Evolutionary conservation across 2,888 invertebrate species (phyloP), one percentile per base, ranked within the genome.

Genomic region (Calephelis perditalis): DNA sequence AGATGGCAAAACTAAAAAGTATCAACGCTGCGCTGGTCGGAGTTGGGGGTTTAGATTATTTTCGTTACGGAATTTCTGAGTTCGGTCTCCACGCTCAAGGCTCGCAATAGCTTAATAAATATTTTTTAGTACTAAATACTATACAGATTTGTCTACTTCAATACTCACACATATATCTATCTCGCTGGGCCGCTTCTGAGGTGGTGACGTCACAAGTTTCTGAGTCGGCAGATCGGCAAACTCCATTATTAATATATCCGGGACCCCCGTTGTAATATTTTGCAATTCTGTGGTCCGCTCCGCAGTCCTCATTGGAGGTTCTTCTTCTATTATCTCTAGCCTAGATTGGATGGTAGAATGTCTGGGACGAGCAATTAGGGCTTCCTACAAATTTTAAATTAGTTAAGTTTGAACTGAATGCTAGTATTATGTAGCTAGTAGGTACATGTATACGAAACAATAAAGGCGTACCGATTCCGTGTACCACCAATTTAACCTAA

Each of bases 181-280:
- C 12, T 68, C 70, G 8, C 66, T 65, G 0, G 68, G 57, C 2
- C 79, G 72, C 64, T 79, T 79, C 10, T 69, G 65, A 3, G 67
- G 61, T 52, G 68, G 64, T 44, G 78, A 75, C 0, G 74, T 73
- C 35, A 72, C 68, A 15, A 86, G 58, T 44, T 78, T 79, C 63
- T 87, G 88, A 9, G 86, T 86, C 0, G 74, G 75, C 58, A 84
- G 61, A 0, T 83, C 77, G 0, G 76, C 62, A 59, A 82, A 72
- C 10, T 58, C 56, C 12, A 47, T 26, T 1, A 43, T 57, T n/a
- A 57, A 55, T 15, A 40, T 54, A 5, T 56, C 55, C 26, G 47
- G 55, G 10, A 40, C 54, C 44, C 44, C 59, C 40, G 43, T n/a
- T 12, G 36, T 26, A 40, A 35, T n/a, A n/a, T 49, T 46, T 46